Conservation (phyloP, 2,888 invertebrate genomes). For the Tenthredo distinguenda region DNA sequence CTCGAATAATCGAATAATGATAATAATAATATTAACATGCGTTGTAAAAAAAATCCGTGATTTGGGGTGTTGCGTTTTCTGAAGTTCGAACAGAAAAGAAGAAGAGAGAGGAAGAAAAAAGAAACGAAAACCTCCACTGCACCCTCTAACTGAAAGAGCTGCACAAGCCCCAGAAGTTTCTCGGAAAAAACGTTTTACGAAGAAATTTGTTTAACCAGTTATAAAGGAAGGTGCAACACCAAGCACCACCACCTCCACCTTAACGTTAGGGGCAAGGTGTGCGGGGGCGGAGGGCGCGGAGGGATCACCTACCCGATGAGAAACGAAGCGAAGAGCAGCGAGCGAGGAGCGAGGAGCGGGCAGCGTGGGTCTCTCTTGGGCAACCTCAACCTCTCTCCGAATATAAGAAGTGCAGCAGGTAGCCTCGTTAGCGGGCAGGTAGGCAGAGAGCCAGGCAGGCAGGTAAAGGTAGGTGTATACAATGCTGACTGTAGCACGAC, state of each 20-base stretch:
- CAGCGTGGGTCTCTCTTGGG: conserved; percentile 58
- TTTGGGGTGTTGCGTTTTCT: background rate
- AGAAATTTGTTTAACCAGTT: conserved; percentile 74
- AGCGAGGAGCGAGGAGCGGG: conserved; percentile 56
- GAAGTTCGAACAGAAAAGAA: background rate
- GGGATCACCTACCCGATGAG: conserved; percentile 25
- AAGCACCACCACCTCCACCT: conserved; percentile 61
- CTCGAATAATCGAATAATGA: background rate
- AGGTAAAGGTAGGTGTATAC: conserved; percentile 64
- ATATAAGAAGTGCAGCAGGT: conserved; percentile 76
- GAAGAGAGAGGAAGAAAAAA: background rate
- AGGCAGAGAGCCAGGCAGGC: conserved; percentile 65
- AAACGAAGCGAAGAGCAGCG: conserved; percentile 54
- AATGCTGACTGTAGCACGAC: conserved; percentile 72
- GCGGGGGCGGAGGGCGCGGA: conserved; percentile 48
- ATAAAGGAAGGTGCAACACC: conserved; percentile 67
- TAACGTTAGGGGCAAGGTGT: conserved; percentile 57
- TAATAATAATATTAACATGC: background rate
- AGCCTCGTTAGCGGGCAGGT: conserved; percentile 77
- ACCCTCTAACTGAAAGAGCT: conserved; percentile 1
- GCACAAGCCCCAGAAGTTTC: conserved; percentile 57
- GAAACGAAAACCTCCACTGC: background rate
- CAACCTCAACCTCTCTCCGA: conserved; percentile 68
- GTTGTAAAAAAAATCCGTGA: background rate
- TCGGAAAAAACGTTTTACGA: conserved; percentile 69